Base-by-base conservation (phyloP, 1,140 invertebrate genomes). In the Euura saliciscinereae region DNA sequence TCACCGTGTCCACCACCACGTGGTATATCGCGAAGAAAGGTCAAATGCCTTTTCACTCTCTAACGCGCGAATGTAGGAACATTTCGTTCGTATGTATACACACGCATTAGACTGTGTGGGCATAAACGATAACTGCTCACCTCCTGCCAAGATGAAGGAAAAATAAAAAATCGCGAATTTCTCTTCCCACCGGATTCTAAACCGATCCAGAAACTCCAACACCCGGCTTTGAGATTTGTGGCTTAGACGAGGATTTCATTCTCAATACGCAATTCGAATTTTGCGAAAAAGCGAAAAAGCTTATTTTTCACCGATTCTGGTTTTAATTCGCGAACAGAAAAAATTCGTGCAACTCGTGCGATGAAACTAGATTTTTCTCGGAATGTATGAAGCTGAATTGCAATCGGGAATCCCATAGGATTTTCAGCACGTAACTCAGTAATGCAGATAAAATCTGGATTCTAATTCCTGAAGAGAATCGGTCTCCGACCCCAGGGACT, bases 41-140 rank as follows among this genome's bases (percentile, higher is more conserved):
- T 59, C 51, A n/a, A n/a, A 11, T 59, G 13, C 51, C 28, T 28
- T 28, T 28, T 28, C 28, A 28, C 28, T 28, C 28, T 28, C 28
- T 28, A 2, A 59, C 51, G 13, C 51, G 8, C 13, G 8, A n/a
- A 59, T n/a, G 51, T 59, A 8, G 3, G n/a, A 59, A 59, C 51
- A 6, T 59, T 59, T 59, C 51, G 2, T 6, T 6, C 3, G 6
- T n/a, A n/a, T 59, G 3, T 59, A 59, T 59, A 59, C 13, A 59
- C 51, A n/a, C 0, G 51, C 51, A 59, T 1, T 59, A 59, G 8
- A 59, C 51, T 59, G 51, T 59, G 13, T n/a, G 5, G 28, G 51
- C 10, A n/a, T 59, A 59, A 59, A 59, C 51, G 51, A 59, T 59
- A 59, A 59, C 51, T n/a, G 51, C 13, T 59, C 51, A 59, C 51